Percentiles rank a stretch among this genome's conserved stretches.
Conservation (phyloP, 2,888 invertebrate genomes). For the Arrhopalites spinosus region DNA sequence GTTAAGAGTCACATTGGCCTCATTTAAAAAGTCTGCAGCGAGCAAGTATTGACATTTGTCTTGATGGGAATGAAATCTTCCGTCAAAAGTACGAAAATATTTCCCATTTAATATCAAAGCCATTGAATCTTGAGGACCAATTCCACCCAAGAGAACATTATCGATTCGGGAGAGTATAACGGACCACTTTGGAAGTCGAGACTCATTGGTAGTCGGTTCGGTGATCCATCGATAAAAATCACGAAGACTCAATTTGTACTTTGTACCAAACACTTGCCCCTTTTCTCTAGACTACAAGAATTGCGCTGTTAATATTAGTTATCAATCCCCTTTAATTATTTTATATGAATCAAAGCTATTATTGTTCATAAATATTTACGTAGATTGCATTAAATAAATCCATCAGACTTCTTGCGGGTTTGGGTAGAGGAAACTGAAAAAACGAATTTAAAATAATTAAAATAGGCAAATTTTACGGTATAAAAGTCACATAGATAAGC, state of each 20-base stretch:
- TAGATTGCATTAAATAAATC: too few relatives aligned
- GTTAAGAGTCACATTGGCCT: constrained; percentile 82
- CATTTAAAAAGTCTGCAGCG: constrained; percentile 75
- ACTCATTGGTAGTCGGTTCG: not conserved
- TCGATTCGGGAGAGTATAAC: constrained; percentile 17
- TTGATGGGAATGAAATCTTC: constrained; percentile 74
- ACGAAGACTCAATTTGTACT: not conserved
- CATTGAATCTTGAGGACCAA: constrained; percentile 59
- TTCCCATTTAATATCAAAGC: constrained; percentile 77
- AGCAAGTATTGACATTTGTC: constrained; percentile 84
- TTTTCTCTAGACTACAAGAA: too few relatives aligned
- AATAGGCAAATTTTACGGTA: too few relatives aligned
- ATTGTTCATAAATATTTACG: too few relatives aligned
- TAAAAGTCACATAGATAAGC: too few relatives aligned
- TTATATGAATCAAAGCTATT: too few relatives aligned
- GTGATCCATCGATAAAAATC: constrained; percentile 25
- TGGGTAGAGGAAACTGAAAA: too few relatives aligned
- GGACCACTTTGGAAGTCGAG: not conserved
- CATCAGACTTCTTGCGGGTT: too few relatives aligned
- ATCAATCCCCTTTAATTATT: too few relatives aligned
- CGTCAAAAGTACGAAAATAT: constrained; percentile 87
- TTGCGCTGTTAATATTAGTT: too few relatives aligned
- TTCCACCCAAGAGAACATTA: constrained; percentile 17
- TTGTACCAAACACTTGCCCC: not conserved
- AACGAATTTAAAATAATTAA: too few relatives aligned